Evolutionary conservation across 2,797 vertebrate species (phyloP).

Genomic region (Lutjanus campechanus): DNA sequence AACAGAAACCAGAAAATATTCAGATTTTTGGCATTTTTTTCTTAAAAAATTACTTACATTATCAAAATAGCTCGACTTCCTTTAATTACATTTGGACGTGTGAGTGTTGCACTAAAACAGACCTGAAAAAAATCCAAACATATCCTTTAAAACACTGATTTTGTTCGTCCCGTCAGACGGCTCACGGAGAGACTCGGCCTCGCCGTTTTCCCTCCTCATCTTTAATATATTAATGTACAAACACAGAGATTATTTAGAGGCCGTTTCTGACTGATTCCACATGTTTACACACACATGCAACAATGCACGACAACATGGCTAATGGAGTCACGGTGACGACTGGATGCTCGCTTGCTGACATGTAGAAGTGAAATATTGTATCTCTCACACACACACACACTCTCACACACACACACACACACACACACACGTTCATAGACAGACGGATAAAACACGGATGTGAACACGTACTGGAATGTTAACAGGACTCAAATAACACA

Average conservation of each 20-base stretch:
- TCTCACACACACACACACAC: conserved; percentile 4
- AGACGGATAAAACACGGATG: neutral
- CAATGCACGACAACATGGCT: conserved; percentile 17
- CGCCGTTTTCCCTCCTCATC: neutral
- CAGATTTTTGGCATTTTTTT: too few species aligned
- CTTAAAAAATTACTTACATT: too few species aligned
- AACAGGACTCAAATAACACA: neutral
- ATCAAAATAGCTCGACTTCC: neutral
- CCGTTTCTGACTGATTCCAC: conserved; percentile 22
- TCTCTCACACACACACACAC: conserved; percentile 7
- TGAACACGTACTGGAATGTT: conserved; percentile 40
- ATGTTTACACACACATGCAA: conserved; percentile 37
- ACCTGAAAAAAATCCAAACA: neutral
- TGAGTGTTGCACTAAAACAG: conserved; percentile 9
- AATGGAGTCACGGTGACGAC: conserved; percentile 30
- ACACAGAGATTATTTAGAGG: conserved; percentile 21
- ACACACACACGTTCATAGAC: conserved; percentile 9
- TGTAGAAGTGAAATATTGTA: conserved; percentile 12
- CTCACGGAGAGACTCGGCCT: neutral
- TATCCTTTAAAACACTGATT: neutral
- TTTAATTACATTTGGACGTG: neutral
- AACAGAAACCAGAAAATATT: too few species aligned
- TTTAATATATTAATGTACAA: conserved; percentile 14
- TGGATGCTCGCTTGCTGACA: conserved; percentile 41
- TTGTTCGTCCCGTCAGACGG: neutral